Evolutionary conservation across 2,888 invertebrate species (phyloP).

Genomic region (Reticulitermes lucifugus): DNA sequence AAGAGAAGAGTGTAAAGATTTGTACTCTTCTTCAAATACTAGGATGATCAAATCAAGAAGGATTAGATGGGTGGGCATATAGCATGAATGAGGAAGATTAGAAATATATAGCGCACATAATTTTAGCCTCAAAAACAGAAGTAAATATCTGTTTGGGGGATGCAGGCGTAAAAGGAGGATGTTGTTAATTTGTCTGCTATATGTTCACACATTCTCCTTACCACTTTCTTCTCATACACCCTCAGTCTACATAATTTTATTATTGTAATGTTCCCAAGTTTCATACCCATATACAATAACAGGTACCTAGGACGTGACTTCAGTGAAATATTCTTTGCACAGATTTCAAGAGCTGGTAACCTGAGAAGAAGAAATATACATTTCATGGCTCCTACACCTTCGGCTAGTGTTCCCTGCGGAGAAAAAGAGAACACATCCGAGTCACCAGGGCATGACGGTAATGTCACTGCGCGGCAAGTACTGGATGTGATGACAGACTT

Average conservation of each 20-base stretch:
- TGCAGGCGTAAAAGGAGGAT: too few relatives aligned
- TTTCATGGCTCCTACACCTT: slow-evolving; percentile 4
- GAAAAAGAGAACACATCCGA: neutral
- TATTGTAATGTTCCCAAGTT: neutral
- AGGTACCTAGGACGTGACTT: neutral
- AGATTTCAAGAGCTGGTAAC: neutral
- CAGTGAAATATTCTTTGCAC: neutral
- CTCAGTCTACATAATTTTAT: neutral
- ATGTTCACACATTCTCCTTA: neutral
- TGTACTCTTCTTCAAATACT: too few relatives aligned
- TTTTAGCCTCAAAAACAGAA: too few relatives aligned
- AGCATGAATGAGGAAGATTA: too few relatives aligned
- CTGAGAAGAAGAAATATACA: neutral
- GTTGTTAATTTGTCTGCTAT: neutral
- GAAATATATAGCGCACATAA: too few relatives aligned
- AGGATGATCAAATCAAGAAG: too few relatives aligned
- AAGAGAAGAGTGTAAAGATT: too few relatives aligned
- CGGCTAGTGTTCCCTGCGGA: neutral
- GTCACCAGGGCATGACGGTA: neutral
- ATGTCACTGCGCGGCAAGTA: neutral
- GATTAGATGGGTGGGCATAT: too few relatives aligned
- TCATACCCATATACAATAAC: neutral
- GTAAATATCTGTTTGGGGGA: too few relatives aligned
- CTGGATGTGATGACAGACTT: slow-evolving; percentile 6
- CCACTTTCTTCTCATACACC: neutral